Conservation (phyloP, 2,888 invertebrate genomes). For the Plebejus melissa region DNA sequence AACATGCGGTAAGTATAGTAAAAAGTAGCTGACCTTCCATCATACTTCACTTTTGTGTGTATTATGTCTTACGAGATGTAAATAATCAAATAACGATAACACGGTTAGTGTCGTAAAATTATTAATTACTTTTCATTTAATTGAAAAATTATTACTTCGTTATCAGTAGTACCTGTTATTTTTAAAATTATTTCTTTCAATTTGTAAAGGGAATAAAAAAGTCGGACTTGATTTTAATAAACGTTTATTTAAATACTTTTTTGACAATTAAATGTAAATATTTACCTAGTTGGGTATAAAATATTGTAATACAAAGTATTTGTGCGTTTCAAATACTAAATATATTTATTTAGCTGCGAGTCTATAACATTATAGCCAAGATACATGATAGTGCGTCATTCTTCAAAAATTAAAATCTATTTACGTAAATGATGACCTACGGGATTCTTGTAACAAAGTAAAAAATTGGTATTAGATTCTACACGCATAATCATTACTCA, state of each 20-base stretch:
- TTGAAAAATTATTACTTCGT: not conserved
- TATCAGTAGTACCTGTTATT: not conserved
- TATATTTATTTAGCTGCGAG: not conserved
- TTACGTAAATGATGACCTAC: not conserved
- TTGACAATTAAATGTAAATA: not conserved
- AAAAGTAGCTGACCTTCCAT: not conserved
- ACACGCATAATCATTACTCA: not conserved
- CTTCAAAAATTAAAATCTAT: not conserved
- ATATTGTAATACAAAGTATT: not conserved
- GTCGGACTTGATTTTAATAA: not conserved
- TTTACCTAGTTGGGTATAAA: not conserved
- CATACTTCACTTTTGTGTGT: not conserved
- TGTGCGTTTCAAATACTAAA: not conserved
- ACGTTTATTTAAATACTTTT: not conserved
- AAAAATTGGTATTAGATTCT: not conserved
- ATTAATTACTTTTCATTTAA: not conserved
- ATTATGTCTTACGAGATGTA: not conserved
- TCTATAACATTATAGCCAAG: not conserved
- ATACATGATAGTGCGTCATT: not conserved
- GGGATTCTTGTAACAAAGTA: not conserved
- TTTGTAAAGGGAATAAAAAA: not conserved
- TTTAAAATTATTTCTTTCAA: too few relatives aligned
- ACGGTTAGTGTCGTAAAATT: not conserved
- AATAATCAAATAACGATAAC: not conserved
- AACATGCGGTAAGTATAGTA: not conserved